These are phyloP conservation scores for Magallana angulata DNA, from an alignment of 1,140 invertebrate genomes.

Conservation along the genomic window DNA sequence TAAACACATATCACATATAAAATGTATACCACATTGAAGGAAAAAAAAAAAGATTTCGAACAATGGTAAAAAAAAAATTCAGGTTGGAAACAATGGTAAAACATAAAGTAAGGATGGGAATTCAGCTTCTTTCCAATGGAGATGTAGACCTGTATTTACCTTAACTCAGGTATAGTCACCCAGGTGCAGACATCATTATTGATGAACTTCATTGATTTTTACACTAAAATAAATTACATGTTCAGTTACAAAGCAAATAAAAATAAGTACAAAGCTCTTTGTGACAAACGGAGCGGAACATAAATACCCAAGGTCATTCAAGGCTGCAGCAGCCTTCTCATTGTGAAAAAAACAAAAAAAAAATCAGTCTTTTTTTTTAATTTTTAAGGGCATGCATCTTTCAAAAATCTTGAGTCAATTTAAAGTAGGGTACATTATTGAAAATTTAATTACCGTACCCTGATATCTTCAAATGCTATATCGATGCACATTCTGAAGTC, in stretches of 20 bases:
- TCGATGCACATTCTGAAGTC: background rate
- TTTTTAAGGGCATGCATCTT: background rate
- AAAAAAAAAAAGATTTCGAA: no score
- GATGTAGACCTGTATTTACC: no score
- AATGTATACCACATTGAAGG: no score
- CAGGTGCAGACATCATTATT: background rate
- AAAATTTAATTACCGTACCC: background rate
- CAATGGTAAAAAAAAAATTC: no score
- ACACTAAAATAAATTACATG: conserved; percentile 17
- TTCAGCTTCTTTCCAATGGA: no score
- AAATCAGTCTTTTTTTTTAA: no score
- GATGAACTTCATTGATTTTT: conserved; percentile 30
- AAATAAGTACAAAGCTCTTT: conserved; percentile 23
- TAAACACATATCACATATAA: no score
- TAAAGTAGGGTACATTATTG: background rate
- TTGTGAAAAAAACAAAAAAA: no score
- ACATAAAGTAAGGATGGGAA: no score
- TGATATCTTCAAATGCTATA: background rate
- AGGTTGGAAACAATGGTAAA: no score
- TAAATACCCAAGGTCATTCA: background rate
- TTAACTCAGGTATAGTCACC: background rate
- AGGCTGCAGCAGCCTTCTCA: background rate
- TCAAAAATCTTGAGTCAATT: background rate
- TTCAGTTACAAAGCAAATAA: conserved; percentile 33
- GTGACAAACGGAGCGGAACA: conserved; percentile 7